Evolutionary conservation across 2,113 vertebrate species (phyloP).

Genomic region (Acrocephalus kingi): DNA sequence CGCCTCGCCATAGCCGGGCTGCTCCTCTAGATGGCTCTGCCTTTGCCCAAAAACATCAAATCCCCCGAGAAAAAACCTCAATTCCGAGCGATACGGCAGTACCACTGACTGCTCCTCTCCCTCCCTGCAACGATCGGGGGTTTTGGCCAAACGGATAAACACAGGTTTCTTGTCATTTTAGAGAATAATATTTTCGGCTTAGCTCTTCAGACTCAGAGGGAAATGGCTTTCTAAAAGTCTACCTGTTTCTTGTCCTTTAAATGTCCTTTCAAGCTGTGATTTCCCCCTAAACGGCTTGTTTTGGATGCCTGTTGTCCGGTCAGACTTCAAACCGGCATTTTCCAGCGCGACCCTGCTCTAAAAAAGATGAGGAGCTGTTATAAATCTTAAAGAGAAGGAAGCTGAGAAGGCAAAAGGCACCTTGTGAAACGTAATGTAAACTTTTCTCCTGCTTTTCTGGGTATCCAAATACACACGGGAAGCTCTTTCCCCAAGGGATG

Average conservation of each 20-base stretch:
- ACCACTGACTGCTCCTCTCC: neutral
- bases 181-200: neutral
- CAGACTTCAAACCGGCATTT: neutral
- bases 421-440: neutral
- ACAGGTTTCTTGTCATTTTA: neutral
- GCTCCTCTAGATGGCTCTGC: slow-evolving; percentile 73
- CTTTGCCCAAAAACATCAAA: slow-evolving; percentile 39
- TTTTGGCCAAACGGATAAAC: neutral
- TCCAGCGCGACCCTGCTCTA: neutral
- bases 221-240: neutral
- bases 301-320: neutral
- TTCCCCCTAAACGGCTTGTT: neutral
- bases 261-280: neutral
- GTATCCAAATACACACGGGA: neutral
- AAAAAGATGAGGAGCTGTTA: neutral
- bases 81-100: neutral
- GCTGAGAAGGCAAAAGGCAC: neutral
- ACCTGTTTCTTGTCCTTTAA: neutral
- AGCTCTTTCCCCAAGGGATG: neutral
- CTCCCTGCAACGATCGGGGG: neutral
- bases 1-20: neutral
- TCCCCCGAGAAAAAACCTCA: neutral
- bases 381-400: neutral
- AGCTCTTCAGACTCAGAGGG: neutral
- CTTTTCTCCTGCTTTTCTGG: neutral